Conservation (phyloP, 2,113 vertebrate genomes). For the Sceloporus undulatus region DNA sequence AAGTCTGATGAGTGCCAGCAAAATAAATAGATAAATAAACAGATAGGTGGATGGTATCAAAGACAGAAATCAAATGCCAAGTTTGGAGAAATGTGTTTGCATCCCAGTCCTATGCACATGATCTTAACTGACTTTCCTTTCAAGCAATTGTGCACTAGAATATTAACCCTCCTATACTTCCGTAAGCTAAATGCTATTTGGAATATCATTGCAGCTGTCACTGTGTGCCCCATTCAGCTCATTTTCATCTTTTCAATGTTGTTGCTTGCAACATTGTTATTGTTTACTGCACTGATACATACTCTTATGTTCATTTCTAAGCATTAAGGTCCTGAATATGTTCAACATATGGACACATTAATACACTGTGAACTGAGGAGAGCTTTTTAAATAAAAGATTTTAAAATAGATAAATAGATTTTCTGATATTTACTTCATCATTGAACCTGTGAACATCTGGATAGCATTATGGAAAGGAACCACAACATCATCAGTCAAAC, state of each 20-base stretch:
- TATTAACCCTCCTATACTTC: background rate
- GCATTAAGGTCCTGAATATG: background rate
- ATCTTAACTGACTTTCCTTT: background rate
- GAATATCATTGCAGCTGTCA: too few species aligned
- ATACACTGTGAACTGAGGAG: background rate
- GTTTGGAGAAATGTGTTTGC: background rate
- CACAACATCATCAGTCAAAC: background rate
- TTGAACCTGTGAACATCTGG: background rate
- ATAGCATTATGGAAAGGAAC: background rate
- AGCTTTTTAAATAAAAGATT: background rate
- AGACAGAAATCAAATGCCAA: conserved; percentile 2
- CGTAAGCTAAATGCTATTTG: background rate
- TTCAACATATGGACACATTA: background rate
- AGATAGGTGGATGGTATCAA: background rate
- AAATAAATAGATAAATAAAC: background rate
- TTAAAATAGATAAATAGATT: conserved; percentile 6
- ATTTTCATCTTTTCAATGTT: background rate
- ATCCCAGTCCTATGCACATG: background rate
- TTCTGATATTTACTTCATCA: background rate
- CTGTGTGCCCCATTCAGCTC: background rate
- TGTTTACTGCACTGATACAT: background rate
- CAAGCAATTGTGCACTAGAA: background rate
- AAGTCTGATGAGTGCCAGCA: conserved; percentile 10
- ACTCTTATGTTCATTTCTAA: background rate
- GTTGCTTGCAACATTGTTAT: background rate